phyloP scores from a whole-genome alignment of 2,888 invertebrate species.

The Calliphora vomitoria region DNA sequence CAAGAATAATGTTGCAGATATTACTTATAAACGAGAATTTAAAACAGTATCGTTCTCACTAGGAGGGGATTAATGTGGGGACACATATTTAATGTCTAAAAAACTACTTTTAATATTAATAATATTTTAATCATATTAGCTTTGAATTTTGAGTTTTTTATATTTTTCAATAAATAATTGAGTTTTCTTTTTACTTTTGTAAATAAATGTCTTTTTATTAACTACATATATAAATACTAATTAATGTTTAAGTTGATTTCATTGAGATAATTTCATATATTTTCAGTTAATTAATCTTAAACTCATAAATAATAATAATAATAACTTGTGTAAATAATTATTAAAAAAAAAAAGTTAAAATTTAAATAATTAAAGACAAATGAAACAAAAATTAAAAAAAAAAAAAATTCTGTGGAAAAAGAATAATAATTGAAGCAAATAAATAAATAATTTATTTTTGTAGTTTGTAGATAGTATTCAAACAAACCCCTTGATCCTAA shows the following conservation, averaged over 20 bases:
- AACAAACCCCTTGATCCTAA: constrained; percentile 13
- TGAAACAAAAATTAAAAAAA: not conserved
- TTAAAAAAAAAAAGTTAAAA: constrained; percentile 26
- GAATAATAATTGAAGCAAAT: not conserved
- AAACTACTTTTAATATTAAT: too few species aligned
- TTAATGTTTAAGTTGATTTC: constrained; percentile 45
- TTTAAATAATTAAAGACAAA: constrained; percentile 29
- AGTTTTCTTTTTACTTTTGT: too few species aligned
- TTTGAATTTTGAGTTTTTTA: too few species aligned
- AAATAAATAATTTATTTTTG: constrained; percentile 70
- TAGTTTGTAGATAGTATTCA: constrained; percentile 71
- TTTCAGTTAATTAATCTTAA: constrained; percentile 35
- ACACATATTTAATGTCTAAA: too few species aligned
- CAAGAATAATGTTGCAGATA: too few species aligned
- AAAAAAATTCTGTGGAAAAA: constrained; percentile 47
- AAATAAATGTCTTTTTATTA: too few species aligned
- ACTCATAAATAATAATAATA: constrained; percentile 22
- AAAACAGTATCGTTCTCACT: too few species aligned
- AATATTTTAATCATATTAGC: too few species aligned
- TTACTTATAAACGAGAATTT: too few species aligned
- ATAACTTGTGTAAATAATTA: constrained; percentile 63
- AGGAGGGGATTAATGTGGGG: too few species aligned
- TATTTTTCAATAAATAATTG: too few species aligned
- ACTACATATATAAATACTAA: not conserved
- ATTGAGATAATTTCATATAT: not conserved